Percentiles rank a stretch among this genome's conserved stretches.
Conservation (phyloP, 2,888 invertebrate species). For the Chaetogeoica ovagalla region DNA sequence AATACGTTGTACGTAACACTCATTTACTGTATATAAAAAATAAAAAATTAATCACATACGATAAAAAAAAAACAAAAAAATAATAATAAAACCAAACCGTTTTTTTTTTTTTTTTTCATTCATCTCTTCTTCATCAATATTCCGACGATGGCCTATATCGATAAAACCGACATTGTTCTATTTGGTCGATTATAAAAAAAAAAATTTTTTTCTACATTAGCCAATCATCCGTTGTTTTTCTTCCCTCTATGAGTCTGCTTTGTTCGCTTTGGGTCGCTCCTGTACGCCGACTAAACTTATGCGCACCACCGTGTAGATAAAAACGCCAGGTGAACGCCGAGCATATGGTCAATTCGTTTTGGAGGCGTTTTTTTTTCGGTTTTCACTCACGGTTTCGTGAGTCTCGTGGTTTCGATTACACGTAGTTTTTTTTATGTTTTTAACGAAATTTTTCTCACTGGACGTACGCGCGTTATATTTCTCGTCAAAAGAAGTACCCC, state of each 20-base stretch:
- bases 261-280: neutral
- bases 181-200: slow-evolving; percentile 25
- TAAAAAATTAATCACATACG: too few species aligned
- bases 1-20: too few species aligned
- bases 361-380: slow-evolving; percentile 15
- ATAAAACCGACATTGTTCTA: slow-evolving; percentile 36
- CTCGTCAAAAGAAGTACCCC: neutral
- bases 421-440: neutral
- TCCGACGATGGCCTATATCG: slow-evolving; percentile 33
- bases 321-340: slow-evolving; percentile 38
- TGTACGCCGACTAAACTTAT: neutral
- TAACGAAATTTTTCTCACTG: neutral
- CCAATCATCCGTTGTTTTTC: slow-evolving; percentile 27
- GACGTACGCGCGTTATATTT: slow-evolving; percentile 18
- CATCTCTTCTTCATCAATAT: too few species aligned
- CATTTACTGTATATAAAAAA: too few species aligned
- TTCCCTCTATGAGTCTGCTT: neutral
- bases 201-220: neutral
- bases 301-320: neutral
- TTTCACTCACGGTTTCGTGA: too few species aligned
- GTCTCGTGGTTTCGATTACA: slow-evolving; percentile 11
- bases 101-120: slow-evolving; percentile 5
- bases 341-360: slow-evolving; percentile 52
- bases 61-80: neutral
- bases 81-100: neutral